Percentiles rank a stretch among this genome's conserved stretches.
Evolutionary conservation across 2,113 vertebrate species (phyloP).

Genomic region (Bungarus multicinctus): DNA sequence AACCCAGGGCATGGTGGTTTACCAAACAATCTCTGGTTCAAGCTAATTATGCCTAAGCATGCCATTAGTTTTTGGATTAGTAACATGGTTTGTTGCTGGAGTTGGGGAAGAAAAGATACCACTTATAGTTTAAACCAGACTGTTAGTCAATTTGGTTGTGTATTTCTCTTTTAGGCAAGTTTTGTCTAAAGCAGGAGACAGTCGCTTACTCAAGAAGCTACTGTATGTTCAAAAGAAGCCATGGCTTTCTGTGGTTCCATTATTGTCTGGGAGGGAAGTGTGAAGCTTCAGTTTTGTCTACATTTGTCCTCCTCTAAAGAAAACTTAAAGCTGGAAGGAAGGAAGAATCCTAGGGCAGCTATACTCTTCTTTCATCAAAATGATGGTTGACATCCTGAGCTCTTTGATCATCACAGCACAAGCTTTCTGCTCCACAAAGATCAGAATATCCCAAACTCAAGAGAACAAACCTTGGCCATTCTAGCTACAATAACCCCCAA

Average conservation of each 20-base stretch:
- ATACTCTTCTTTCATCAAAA: neutral
- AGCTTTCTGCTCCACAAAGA: neutral
- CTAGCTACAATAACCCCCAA: slow-evolving; percentile 52
- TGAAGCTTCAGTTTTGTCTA: neutral
- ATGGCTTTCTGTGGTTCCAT: neutral
- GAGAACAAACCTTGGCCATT: slow-evolving; percentile 45
- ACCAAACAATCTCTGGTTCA: neutral
- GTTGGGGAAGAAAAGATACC: neutral
- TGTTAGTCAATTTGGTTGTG: neutral
- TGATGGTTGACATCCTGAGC: neutral
- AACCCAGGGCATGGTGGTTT: neutral
- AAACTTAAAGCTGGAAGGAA: neutral
- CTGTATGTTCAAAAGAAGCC: neutral
- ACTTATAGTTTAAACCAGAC: neutral
- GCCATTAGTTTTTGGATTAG: neutral
- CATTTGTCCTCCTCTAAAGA: neutral
- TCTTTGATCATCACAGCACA: no score
- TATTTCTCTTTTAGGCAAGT: neutral
- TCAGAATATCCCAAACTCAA: neutral
- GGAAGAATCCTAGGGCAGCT: neutral
- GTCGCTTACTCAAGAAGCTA: neutral
- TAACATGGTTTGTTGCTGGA: neutral
- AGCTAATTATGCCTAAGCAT: neutral
- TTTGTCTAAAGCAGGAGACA: neutral
- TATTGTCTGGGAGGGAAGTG: neutral